Evolutionary conservation across 1,140 invertebrate genomes (phyloP), one percentile per base, ranked within the genome.

Genomic region (Diuraphis noxia): DNA sequence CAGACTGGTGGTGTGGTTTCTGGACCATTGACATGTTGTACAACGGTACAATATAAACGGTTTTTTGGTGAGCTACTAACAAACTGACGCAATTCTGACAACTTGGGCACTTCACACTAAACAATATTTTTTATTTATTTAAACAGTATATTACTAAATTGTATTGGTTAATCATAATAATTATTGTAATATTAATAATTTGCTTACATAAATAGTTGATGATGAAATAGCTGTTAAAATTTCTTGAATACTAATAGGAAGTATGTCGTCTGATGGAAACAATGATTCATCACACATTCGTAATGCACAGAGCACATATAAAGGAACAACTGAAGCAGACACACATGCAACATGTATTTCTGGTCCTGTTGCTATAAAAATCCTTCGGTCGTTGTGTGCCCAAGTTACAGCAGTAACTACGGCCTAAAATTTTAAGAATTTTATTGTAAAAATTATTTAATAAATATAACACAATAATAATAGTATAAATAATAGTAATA

Each of bases 371-470:
- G 98, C 98, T 46, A 99, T 95, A 94, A 99, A 99, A 49, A 99
- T 94, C 6, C 98, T 95, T 92, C 98, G 97, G 93, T 99, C 99
- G 94, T 99, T 98, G 94, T 99, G 98, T 49, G 98, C 99, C 98
- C 98, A 99, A 2, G 98, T 99, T 92, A 99, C 94, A 10, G 98
- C 98, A 56, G 97, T 98, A 63, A 99, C 97, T 10, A 96, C 96
- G 93, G 96, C 95, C 97, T 98, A 93, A 92, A 94, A 94, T 87
- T 91, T 82, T 91, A 43, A n/a, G 23, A 89, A 46, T 36, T 52
- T 21, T 86, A 63, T 72, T 72, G 38, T 40, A 40, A 8, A 88
- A 40, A 52, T 1, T 86, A 52, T 38, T 86, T 38, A 38, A 2
- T 46, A 43, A 17, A 85, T 34, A 36, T n/a, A n/a, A n/a, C n/a